A percentile compares a stretch with the other conserved stretches of the same genome.
Evolutionary conservation across 1,140 invertebrate species (phyloP).

Genomic region (Diplogasteroides magnus): DNA sequence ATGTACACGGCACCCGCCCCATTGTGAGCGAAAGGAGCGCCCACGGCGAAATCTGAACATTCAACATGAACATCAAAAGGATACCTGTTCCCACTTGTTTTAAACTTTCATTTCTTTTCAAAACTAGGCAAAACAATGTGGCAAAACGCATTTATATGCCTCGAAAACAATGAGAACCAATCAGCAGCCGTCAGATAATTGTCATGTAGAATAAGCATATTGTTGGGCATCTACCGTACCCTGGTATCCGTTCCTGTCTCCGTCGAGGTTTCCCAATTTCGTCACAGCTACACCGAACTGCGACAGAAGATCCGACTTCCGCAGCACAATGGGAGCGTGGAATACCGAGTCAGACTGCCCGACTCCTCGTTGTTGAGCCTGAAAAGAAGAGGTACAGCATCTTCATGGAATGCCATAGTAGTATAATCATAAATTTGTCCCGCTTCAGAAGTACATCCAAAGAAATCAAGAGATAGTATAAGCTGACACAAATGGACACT

Average conservation of each 20-base stretch:
- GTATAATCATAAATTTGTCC: no score
- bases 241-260: constrained; percentile 67
- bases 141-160: background rate
- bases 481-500: no score
- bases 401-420: no score
- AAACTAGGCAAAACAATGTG: background rate
- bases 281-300: constrained; percentile 68
- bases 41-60: constrained; percentile 72
- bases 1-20: constrained; percentile 73
- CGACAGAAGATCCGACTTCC: constrained; percentile 30
- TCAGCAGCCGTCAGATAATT: no score
- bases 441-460: no score
- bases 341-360: constrained; percentile 41
- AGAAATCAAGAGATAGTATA: no score
- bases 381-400: no score
- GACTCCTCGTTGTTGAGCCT: no score
- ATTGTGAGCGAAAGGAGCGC: constrained; percentile 79
- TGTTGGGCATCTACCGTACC: no score
- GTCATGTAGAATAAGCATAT: no score
- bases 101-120: background rate
- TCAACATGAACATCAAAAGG: background rate
- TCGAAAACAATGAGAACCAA: no score
- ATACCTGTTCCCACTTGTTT: no score
- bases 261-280: constrained; percentile 81
- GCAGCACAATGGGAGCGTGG: constrained; percentile 38